Percentiles rank a stretch among this genome's conserved stretches.
Evolutionary conservation across 1,140 invertebrate genomes (phyloP).

Genomic region (Eumaeus atala): DNA sequence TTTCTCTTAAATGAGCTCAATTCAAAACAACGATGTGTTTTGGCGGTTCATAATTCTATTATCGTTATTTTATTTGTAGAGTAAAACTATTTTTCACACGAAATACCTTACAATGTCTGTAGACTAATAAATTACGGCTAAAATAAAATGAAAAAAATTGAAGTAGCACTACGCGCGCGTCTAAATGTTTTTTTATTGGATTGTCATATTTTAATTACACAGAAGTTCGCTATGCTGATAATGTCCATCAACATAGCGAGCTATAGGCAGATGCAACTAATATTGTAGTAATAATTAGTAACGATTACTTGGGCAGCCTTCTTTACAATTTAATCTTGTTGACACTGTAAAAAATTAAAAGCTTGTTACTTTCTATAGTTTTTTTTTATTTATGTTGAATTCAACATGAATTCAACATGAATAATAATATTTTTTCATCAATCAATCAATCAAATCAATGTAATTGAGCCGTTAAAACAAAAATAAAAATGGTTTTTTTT

Average conservation of each 20-base stretch:
- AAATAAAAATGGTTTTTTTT: too few relatives aligned
- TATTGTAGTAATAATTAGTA: conserved; percentile 1
- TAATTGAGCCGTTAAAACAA: too few relatives aligned
- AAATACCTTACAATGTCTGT: background rate
- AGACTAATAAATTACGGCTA: too few relatives aligned
- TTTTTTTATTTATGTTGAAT: too few relatives aligned
- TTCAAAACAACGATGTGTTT: too few relatives aligned
- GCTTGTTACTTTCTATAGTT: background rate
- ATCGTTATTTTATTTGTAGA: too few relatives aligned
- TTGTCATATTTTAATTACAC: background rate
- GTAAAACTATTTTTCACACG: background rate
- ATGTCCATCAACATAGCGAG: background rate
- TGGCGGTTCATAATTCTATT: too few relatives aligned
- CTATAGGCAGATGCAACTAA: background rate
- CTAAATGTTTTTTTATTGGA: background rate
- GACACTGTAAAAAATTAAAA: background rate
- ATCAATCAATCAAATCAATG: too few relatives aligned
- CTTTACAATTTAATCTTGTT: background rate
- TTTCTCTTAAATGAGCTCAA: too few relatives aligned
- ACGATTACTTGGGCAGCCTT: background rate
- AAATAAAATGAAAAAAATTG: background rate
- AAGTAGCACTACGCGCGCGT: background rate
- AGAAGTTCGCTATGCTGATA: too few relatives aligned
- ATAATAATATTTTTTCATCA: too few relatives aligned
- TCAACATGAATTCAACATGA: too few relatives aligned